Conservation (phyloP, 1,140 invertebrate genomes). For the Drosophila yakuba region DNA sequence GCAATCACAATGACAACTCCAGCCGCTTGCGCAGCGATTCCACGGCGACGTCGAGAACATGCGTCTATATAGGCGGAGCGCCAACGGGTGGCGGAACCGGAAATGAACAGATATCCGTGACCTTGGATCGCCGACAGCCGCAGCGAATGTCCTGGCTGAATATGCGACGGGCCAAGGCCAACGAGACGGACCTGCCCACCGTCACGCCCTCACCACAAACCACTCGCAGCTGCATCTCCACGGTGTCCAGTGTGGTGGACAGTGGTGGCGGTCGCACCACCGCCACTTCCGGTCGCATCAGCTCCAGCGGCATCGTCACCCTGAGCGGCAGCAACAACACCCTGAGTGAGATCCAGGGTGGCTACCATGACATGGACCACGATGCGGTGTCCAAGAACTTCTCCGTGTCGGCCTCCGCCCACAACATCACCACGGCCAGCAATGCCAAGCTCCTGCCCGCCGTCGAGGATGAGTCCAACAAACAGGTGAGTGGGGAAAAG, state of each 20-base stretch:
- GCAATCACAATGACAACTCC: constrained; percentile 32
- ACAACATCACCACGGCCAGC: constrained; percentile 78
- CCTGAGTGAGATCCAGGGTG: constrained; percentile 73
- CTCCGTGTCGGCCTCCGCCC: constrained; percentile 62
- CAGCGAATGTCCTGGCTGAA: constrained; percentile 81
- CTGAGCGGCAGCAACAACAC: constrained; percentile 82
- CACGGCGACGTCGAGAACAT: constrained; percentile 59
- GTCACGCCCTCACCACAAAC: constrained; percentile 81
- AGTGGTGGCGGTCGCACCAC: constrained; percentile 77
- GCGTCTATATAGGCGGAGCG: constrained; percentile 73
- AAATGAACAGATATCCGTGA: constrained; percentile 44
- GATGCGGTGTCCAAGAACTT: constrained; percentile 72
- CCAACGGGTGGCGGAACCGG: constrained; percentile 8
- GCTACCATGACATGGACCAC: constrained; percentile 62
- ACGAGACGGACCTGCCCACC: constrained; percentile 47
- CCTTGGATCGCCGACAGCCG: constrained; percentile 72
- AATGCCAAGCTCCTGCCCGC: constrained; percentile 74
- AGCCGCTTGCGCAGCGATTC: constrained; percentile 64
- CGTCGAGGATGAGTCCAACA: constrained; percentile 74
- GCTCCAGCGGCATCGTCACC: constrained; percentile 78
- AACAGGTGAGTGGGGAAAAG: constrained; percentile 68
- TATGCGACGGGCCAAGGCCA: constrained; percentile 72
- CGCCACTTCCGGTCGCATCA: constrained; percentile 79
- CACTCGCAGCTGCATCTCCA: constrained; percentile 79
- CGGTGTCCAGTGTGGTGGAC: constrained; percentile 75